Base-by-base conservation (phyloP, 2,888 invertebrate genomes). In the Epinotia demarniana region DNA sequence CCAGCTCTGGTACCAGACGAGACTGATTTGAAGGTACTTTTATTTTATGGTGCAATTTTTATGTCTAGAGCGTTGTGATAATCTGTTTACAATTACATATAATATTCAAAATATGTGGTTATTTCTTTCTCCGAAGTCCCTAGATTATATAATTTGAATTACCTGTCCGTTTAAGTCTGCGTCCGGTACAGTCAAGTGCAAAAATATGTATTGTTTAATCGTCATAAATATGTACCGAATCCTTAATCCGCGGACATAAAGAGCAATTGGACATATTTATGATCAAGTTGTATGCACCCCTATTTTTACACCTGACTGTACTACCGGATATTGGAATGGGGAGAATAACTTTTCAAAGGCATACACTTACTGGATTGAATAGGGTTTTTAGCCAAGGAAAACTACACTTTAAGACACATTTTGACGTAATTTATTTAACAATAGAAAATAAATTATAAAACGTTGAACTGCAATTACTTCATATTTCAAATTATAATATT, bases 31-130 rank as follows among this genome's bases (percentile, higher is more conserved):
- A 90, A 87, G 93, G 93, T 94, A 93, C 94, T 90, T 93, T 94
- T 92, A 89, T 93, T 92, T 93, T 91, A 92, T 92, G 93, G 93
- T 94, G 94, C 94, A 94, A 94, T 94, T 75, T 27, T 92, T 92
- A 92, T 92, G 90, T 94, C 90, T 93, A 93, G 93, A 93, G 92
- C 93, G 93, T 94, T 94, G 94, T 94, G 94, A 94, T 94, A 94
- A 93, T 92, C 92, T 90, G 92, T 93, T 94, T 94, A 91, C 90
- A 92, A 92, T 92, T 93, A 92, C 89, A 91, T 91, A 91, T 89
- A 90, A 88, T 92, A 93, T 92, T 92, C 90, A 91, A 81, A 69
- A 71, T 23, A 39, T 43, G 62, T 70, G 73, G 79, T 83, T 85
- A 82, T 80, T 80, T 83, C 84, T 71, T 69, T 60, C 60, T 67